A percentile compares a stretch with the other conserved stretches of the same genome.
Conservation (phyloP, 2,113 vertebrate genomes). For the Phaethon lepturus region DNA sequence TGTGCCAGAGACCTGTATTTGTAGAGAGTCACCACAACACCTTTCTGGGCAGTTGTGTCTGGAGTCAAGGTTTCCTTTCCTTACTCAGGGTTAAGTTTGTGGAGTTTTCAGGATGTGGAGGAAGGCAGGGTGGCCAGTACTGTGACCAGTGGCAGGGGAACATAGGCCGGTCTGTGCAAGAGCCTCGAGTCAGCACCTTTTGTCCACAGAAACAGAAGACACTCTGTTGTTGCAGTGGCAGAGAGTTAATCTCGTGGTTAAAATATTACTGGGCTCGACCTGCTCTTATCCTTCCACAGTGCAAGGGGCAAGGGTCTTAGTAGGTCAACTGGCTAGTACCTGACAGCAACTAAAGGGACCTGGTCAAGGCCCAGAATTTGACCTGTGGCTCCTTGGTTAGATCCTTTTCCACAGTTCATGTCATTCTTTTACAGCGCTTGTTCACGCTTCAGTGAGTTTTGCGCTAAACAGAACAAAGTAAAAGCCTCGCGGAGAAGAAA, state of each 20-base stretch:
- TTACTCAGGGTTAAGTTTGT: background rate
- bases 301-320: conserved; percentile 67
- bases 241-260: conserved; percentile 61
- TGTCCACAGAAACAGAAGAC: conserved; percentile 32
- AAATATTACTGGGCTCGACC: conserved; percentile 64
- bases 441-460: background rate
- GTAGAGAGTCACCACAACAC: background rate
- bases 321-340: conserved; percentile 52
- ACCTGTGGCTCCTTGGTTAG: conserved; percentile 13
- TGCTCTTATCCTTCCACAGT: conserved; percentile 52
- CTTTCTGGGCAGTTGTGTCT: background rate
- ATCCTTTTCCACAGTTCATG: conserved; percentile 5
- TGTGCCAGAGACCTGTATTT: background rate
- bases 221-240: conserved; percentile 36
- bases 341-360: conserved; percentile 30
- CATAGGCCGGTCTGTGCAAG: background rate
- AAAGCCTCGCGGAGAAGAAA: background rate
- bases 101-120: background rate
- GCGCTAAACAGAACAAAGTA: conserved; percentile 7
- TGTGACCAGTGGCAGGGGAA: background rate
- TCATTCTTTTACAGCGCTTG: background rate
- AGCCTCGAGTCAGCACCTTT: conserved; percentile 33
- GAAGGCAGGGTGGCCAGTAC: background rate
- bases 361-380: background rate
- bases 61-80: background rate